These are phyloP conservation scores for Eufriesea mexicana DNA, from an alignment of 1,140 invertebrate genomes.

Conservation along the genomic window DNA sequence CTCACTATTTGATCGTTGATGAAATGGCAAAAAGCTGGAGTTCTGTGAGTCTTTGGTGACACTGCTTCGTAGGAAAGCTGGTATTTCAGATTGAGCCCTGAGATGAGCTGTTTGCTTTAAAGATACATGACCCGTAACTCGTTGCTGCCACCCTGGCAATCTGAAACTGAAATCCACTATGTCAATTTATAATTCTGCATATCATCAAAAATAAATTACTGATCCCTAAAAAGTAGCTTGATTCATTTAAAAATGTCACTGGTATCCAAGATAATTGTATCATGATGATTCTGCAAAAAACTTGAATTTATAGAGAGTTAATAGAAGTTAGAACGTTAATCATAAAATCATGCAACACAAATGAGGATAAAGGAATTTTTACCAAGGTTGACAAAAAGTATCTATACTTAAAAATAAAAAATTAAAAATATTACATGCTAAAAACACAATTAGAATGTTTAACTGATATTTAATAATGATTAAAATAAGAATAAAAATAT, in stretches of 20 bases:
- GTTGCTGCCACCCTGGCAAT: constrained; percentile 67
- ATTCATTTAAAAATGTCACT: constrained; percentile 30
- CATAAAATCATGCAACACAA: constrained; percentile 73
- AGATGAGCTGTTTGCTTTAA: constrained; percentile 76
- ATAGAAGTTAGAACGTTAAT: constrained; percentile 77
- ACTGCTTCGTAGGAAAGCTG: constrained; percentile 70
- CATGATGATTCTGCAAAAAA: constrained; percentile 62
- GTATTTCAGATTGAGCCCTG: constrained; percentile 72
- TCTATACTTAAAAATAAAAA: constrained; percentile 26
- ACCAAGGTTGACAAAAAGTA: constrained; percentile 23
- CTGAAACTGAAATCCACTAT: constrained; percentile 72
- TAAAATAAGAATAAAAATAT: constrained; percentile 27
- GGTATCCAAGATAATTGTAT: constrained; percentile 42
- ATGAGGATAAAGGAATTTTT: constrained; percentile 57
- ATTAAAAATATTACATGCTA: constrained; percentile 29
- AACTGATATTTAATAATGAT: constrained; percentile 13
- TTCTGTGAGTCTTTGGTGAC: constrained; percentile 72
- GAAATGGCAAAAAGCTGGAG: constrained; percentile 68
- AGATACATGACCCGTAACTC: constrained; percentile 75
- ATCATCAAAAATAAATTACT: not conserved
- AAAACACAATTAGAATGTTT: constrained; percentile 12
- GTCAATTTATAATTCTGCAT: constrained; percentile 6
- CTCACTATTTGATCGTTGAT: constrained; percentile 76
- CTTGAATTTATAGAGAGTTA: constrained; percentile 67
- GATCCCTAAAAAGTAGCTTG: constrained; percentile 24